These are phyloP conservation scores for Tinamus major DNA, from an alignment of 2,797 vertebrate genomes.

Conservation along the genomic window DNA sequence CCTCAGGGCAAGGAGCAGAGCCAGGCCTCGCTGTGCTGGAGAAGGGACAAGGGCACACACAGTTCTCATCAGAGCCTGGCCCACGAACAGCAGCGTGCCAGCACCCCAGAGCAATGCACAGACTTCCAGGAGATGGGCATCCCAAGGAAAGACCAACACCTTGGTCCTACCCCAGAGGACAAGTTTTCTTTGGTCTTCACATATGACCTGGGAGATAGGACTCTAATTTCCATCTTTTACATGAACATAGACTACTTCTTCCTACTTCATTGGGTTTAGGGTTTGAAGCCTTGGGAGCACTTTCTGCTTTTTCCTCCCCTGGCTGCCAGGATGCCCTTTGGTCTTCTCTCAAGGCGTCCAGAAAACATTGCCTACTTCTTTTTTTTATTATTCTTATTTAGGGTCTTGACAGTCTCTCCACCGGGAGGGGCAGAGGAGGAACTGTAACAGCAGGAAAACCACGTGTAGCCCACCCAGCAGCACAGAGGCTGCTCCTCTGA, in stretches of 20 bases:
- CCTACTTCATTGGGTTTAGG: background rate
- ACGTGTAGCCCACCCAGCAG: background rate
- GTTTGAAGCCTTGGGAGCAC: constrained; percentile 13
- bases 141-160: background rate
- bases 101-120: background rate
- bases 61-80: background rate
- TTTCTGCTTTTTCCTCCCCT: background rate
- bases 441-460: background rate
- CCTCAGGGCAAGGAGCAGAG: background rate
- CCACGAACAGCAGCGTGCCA: background rate
- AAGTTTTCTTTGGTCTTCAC: background rate
- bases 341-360: background rate
- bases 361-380: background rate
- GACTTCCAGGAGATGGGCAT: background rate
- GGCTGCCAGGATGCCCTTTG: background rate
- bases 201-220: background rate
- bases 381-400: background rate
- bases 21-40: background rate
- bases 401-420: background rate
- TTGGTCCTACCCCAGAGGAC: background rate
- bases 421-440: background rate
- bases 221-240: background rate
- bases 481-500: background rate
- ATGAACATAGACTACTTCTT: constrained; percentile 43
- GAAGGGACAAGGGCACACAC: background rate